Conservation (phyloP, 35 echinoderm and acorn worm genomes). For the Ptychodera flava region DNA sequence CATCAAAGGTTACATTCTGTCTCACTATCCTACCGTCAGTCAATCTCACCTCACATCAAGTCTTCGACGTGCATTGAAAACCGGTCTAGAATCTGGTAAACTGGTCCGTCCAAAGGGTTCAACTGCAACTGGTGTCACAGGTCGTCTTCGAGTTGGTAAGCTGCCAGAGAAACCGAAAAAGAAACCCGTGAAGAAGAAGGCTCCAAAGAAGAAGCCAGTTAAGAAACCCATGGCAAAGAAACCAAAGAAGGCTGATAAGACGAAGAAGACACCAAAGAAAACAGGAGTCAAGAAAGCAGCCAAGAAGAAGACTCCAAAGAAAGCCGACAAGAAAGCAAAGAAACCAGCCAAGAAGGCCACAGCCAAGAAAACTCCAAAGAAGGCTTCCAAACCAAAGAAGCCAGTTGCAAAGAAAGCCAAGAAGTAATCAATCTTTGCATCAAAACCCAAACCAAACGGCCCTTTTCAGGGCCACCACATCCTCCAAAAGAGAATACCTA, state of each 20-base stretch:
- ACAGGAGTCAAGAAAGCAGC: background rate
- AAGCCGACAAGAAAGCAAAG: background rate
- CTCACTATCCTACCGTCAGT: background rate
- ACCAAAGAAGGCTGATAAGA: background rate
- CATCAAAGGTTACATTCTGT: background rate
- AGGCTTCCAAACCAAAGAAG: background rate
- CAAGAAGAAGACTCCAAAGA: background rate
- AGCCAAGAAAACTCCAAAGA: background rate
- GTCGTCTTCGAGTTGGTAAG: background rate
- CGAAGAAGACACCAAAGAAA: no score
- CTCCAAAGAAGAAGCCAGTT: background rate
- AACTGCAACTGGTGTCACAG: background rate
- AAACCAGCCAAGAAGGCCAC: background rate
- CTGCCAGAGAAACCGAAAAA: background rate
- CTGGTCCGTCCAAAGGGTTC: background rate
- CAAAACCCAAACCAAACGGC: background rate
- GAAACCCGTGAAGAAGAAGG: background rate
- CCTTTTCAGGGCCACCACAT: background rate
- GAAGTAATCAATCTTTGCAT: background rate
- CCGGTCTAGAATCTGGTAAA: background rate
- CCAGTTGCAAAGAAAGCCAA: background rate
- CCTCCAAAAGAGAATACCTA: background rate
- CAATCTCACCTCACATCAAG: background rate
- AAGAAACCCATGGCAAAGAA: background rate
- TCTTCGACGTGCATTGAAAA: background rate